Percentiles rank a stretch among this genome's conserved stretches.
Conservation (phyloP, 2,113 vertebrate genomes). For the Uria lomvia region DNA sequence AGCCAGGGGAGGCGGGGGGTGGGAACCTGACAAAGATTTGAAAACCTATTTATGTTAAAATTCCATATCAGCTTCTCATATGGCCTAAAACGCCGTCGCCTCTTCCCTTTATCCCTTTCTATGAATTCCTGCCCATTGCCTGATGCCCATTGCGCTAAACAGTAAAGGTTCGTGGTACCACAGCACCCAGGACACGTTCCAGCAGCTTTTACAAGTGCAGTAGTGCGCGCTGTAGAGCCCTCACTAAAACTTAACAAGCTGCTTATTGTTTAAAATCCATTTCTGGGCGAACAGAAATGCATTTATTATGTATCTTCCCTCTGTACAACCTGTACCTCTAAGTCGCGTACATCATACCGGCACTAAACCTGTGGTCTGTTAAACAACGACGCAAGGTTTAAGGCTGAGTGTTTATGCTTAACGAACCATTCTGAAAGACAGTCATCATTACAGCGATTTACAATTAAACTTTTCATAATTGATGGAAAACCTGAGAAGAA, state of each 20-base stretch:
- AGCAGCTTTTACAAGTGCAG: neutral
- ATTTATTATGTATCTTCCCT: neutral
- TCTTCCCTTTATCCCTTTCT: neutral
- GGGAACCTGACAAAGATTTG: neutral
- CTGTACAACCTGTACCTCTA: neutral
- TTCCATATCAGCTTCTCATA: neutral
- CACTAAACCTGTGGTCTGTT: neutral
- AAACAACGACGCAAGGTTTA: neutral
- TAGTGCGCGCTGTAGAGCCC: neutral
- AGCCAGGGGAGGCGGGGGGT: rapidly evolving
- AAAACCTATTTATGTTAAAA: neutral
- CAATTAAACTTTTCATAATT: neutral
- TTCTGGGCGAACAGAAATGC: neutral
- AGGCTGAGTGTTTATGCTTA: neutral
- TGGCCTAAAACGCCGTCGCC: neutral
- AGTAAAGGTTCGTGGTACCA: neutral
- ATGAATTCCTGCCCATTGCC: neutral
- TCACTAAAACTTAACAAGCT: neutral
- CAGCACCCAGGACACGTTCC: neutral
- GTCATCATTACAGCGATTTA: neutral
- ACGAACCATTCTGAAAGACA: neutral
- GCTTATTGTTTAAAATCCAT: neutral
- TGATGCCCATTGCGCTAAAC: neutral
- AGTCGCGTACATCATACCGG: neutral
- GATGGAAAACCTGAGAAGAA: slow-evolving; percentile 4